Base-by-base conservation (phyloP, 2,113 vertebrate genomes). In the Syngnathus scovelli region DNA sequence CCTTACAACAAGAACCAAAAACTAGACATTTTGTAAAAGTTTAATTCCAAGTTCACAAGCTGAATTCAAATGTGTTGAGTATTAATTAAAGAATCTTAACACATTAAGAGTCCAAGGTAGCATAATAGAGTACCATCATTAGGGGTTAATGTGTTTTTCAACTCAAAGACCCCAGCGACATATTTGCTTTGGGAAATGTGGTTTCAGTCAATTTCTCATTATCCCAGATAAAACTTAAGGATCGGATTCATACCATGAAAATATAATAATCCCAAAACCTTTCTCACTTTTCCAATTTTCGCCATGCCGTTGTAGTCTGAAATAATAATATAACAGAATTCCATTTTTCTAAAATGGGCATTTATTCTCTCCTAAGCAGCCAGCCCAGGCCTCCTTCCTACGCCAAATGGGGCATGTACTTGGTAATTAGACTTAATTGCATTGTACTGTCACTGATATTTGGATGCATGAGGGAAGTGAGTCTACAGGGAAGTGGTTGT, bases 381-480 rank as follows among this genome's bases (percentile, higher is more conserved):
- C 9, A 39, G 37, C 18, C 18, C 9, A 38, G 16, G 56, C 10
- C 4, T 19, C 37, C 59, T 11, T 11, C 18, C 36, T 0, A 60
- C 11, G 18, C 58, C 37, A 43, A 23, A 74, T 78, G 8, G 70
- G 74, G 59, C 73, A 88, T 87, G 75, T 87, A 68, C 69, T 86
- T 74, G 19, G 75, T 86, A 90, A 90, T 80, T 76, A 69, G 85
- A 82, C 65, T 23, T 72, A 83, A 90, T 80, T 87, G 86, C 78
- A 41, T 71, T 76, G 33, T 64, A 78, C 63, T 79, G 75, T 78
- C 86, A 89, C 74, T 86, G 85, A 88, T 84, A 81, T 75, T 76
- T 27, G 72, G 49, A 73, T 52, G 74, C 71, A 41, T 79, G 77
- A 81, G 83, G 72, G 74, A 52, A 72, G 79, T 68, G 19, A 67